These are phyloP conservation scores for Clytia hemisphaerica DNA, from an alignment of 30 jellyfish, hydroid and myxozoan species.

Conservation along the genomic window DNA sequence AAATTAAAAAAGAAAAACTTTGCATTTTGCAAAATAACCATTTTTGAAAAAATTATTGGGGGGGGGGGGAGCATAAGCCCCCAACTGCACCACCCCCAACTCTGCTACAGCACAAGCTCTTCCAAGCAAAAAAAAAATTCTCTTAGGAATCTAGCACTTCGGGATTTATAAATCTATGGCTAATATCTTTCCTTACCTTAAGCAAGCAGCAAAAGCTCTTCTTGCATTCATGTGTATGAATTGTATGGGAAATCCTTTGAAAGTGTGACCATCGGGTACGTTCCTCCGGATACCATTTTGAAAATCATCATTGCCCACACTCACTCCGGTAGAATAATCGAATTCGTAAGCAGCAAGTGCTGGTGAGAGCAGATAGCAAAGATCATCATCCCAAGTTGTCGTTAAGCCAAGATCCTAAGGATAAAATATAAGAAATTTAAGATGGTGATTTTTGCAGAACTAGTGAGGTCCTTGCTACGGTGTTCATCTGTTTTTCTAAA, in stretches of 20 bases:
- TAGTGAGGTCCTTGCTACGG: too few species aligned
- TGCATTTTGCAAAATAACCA: too few species aligned
- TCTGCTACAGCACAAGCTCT: not conserved
- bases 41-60: not conserved
- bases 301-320: conserved; percentile 83
- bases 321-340: conserved; percentile 77
- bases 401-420: conserved; percentile 72
- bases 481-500: too few species aligned
- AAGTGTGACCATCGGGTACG: conserved; percentile 95
- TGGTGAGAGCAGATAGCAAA: conserved; percentile 72
- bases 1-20: too few species aligned
- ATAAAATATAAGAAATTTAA: not conserved
- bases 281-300: conserved; percentile 84
- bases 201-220: conserved; percentile 69
- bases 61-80: not conserved
- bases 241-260: conserved; percentile 95
- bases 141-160: not conserved
- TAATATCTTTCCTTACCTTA: conserved; percentile 38
- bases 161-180: not conserved
- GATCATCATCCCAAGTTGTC: conserved; percentile 87
- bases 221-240: conserved; percentile 66
- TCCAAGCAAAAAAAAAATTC: not conserved
- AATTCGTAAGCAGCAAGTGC: conserved; percentile 90
- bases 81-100: not conserved
- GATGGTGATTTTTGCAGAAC: not conserved